phyloP scores from a whole-genome alignment of 2,797 vertebrate species.

The Tamandua tetradactyla region DNA sequence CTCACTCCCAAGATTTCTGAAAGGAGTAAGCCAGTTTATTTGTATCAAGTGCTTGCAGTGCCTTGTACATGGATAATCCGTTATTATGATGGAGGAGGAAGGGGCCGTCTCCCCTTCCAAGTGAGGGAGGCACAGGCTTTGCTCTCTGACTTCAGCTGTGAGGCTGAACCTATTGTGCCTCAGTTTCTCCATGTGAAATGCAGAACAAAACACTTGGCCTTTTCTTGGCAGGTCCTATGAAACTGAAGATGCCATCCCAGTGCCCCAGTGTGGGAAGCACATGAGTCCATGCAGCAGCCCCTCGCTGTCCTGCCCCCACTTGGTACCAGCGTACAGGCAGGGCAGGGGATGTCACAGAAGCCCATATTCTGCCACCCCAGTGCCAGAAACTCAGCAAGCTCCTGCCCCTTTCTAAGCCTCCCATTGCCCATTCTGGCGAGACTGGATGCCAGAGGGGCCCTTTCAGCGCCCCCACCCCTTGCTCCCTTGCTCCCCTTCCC shows the following conservation, averaged over 20 bases:
- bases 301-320: no score
- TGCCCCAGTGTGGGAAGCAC: accelerated
- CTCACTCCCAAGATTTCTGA: not conserved
- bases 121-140: not conserved
- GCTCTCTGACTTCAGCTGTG: not conserved
- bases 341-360: not conserved
- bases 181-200: not conserved
- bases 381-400: not conserved
- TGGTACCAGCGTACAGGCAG: no score
- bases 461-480: not conserved
- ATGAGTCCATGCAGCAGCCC: not conserved
- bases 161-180: not conserved
- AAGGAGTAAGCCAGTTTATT: not conserved
- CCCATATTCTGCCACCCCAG: not conserved
- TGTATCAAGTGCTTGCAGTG: not conserved
- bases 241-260: not conserved
- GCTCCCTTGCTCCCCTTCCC: not conserved
- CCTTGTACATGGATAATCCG: not conserved
- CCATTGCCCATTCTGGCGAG: not conserved
- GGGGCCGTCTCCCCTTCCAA: not conserved
- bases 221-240: not conserved
- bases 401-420: not conserved
- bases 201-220: not conserved
- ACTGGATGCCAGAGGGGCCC: not conserved
- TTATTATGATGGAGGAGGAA: not conserved